phyloP scores from a whole-genome alignment of 2,888 invertebrate species.

The Euspilapteryx auroguttella region DNA sequence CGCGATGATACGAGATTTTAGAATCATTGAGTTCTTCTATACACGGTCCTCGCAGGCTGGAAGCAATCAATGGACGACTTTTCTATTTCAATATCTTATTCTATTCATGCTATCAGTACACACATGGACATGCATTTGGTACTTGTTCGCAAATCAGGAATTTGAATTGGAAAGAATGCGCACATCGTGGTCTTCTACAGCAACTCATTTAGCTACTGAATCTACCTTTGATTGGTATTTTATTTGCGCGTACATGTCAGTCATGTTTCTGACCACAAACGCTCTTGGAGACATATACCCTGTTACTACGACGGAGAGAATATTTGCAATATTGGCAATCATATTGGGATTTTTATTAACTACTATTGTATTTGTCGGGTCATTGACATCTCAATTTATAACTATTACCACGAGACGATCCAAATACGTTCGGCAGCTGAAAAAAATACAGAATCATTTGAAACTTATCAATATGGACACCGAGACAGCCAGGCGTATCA shows the following conservation, averaged over 20 bases:
- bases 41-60: conserved; percentile 44
- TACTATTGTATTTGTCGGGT: conserved; percentile 52
- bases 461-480: conserved; percentile 37
- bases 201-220: conserved; percentile 34
- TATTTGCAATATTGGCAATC: conserved; percentile 31
- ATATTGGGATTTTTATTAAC: conserved; percentile 44
- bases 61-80: conserved; percentile 49
- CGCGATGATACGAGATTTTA: conserved; percentile 35
- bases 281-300: conserved; percentile 48
- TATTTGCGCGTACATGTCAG: conserved; percentile 47
- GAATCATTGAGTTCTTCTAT: conserved; percentile 40
- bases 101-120: conserved; percentile 43
- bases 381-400: conserved; percentile 50
- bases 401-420: conserved; percentile 47
- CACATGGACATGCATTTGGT: conserved; percentile 50
- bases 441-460: conserved; percentile 43
- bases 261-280: conserved; percentile 46
- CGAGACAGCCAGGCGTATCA: conserved; percentile 34
- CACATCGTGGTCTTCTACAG: conserved; percentile 35
- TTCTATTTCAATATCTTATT: conserved; percentile 45
- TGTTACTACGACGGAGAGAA: conserved; percentile 35
- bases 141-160: conserved; percentile 31
- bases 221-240: conserved; percentile 41
- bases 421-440: conserved; percentile 37
- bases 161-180: conserved; percentile 30